These are phyloP conservation scores for Hyla sarda DNA, from an alignment of 2,113 vertebrate genomes.

Conservation along the genomic window DNA sequence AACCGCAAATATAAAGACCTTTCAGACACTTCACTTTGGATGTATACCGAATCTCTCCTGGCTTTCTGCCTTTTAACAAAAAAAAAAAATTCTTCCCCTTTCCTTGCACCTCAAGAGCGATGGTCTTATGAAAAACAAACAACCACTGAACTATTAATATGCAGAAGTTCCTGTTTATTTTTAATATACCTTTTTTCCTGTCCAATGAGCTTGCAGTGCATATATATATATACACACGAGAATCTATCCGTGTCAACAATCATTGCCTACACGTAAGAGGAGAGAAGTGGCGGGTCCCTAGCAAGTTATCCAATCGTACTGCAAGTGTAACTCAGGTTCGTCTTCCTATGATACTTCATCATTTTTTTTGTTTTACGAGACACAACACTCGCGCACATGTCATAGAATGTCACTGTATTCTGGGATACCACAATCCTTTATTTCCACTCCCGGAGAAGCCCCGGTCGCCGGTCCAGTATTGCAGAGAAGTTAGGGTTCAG, in stretches of 20 bases:
- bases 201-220: conserved; percentile 75
- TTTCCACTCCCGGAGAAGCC: conserved; percentile 52
- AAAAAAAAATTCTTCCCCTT: neutral
- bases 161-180: conserved; percentile 76
- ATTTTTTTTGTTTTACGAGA: conserved; percentile 70
- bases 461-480: conserved; percentile 63
- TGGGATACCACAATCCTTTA: conserved; percentile 55
- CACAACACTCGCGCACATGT: conserved; percentile 63
- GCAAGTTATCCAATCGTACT: conserved; percentile 80
- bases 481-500: conserved; percentile 62
- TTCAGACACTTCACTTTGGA: conserved; percentile 71
- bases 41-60: conserved; percentile 72
- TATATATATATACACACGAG: too few species aligned
- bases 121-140: conserved; percentile 68
- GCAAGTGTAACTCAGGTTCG: conserved; percentile 94
- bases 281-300: conserved; percentile 75
- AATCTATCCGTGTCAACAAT: conserved; percentile 63
- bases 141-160: conserved; percentile 70
- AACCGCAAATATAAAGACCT: conserved; percentile 66
- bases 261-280: conserved; percentile 74
- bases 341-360: conserved; percentile 91
- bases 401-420: conserved; percentile 50
- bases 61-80: conserved; percentile 70
- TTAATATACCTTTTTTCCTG: conserved; percentile 51
- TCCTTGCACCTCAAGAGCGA: conserved; percentile 73